These are phyloP conservation scores for Malurus cyaneus DNA, from an alignment of 2,113 vertebrate species.

Conservation along the genomic window DNA sequence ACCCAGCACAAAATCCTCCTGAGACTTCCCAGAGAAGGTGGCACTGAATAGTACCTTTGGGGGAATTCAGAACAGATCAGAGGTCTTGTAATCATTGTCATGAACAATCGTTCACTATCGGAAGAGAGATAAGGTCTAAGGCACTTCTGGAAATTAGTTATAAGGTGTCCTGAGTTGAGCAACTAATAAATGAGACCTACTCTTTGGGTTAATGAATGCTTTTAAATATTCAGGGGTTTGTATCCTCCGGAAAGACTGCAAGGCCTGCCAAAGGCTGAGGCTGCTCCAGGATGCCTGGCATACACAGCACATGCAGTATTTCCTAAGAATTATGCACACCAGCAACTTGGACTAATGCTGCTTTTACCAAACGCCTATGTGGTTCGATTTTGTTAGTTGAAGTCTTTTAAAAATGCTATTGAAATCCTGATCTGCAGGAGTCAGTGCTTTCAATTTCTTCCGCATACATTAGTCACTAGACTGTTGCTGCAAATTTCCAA, in stretches of 20 bases:
- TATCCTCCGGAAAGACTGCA: neutral
- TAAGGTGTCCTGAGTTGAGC: neutral
- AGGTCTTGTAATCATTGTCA: neutral
- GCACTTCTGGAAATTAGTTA: neutral
- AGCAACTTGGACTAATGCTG: neutral
- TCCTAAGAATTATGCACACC: neutral
- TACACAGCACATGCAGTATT: neutral
- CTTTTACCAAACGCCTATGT: neutral
- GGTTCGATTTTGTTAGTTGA: neutral
- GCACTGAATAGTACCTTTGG: neutral
- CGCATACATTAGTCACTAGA: neutral
- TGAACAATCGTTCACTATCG: neutral
- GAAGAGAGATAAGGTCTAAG: neutral
- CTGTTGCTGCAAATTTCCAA: slow-evolving; percentile 21
- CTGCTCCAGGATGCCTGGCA: neutral
- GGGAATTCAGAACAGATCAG: neutral
- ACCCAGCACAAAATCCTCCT: neutral
- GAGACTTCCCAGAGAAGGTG: neutral
- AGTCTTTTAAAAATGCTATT: slow-evolving; percentile 1
- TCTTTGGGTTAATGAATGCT: neutral
- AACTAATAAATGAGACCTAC: neutral
- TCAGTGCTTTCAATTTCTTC: slow-evolving; percentile 10
- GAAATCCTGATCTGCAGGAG: neutral
- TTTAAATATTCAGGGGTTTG: neutral
- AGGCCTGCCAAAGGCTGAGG: neutral